Percentiles rank a stretch among this genome's conserved stretches.
These are phyloP conservation scores for Rhea pennata DNA, from an alignment of 2,113 vertebrate genomes.

Conservation along the genomic window DNA sequence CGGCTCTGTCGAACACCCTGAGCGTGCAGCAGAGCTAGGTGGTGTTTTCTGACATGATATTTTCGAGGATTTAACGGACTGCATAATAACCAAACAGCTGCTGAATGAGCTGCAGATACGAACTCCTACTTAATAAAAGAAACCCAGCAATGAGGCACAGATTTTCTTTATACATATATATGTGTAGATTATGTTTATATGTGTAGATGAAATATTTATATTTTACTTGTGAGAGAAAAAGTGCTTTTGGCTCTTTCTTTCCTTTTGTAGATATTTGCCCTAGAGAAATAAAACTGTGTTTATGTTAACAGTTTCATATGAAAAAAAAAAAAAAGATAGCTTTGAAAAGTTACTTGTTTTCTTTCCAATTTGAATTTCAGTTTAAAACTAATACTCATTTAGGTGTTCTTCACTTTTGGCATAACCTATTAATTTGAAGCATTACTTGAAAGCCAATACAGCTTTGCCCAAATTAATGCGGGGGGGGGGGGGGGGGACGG, in stretches of 20 bases:
- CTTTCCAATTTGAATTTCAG: not conserved
- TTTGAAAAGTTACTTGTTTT: constrained; percentile 18
- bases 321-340: not conserved
- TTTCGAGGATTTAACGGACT: constrained; percentile 9
- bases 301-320: not conserved
- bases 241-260: not conserved
- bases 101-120: not conserved
- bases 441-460: constrained; percentile 15
- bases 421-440: constrained; percentile 40
- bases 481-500: not conserved
- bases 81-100: not conserved
- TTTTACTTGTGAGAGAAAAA: not conserved
- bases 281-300: not conserved
- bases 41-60: not conserved
- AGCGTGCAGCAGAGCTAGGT: no score
- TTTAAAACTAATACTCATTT: constrained; percentile 8
- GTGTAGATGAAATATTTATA: constrained; percentile 43
- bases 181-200: not conserved
- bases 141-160: not conserved
- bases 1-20: no score
- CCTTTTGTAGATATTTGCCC: not conserved
- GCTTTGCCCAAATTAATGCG: constrained; percentile 28
- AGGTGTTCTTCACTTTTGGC: not conserved
- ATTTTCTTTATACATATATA: not conserved
- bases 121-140: not conserved